phyloP scores from a whole-genome alignment of 2,888 invertebrate species.

The Scaptodrosophila latifasciaeformis region DNA sequence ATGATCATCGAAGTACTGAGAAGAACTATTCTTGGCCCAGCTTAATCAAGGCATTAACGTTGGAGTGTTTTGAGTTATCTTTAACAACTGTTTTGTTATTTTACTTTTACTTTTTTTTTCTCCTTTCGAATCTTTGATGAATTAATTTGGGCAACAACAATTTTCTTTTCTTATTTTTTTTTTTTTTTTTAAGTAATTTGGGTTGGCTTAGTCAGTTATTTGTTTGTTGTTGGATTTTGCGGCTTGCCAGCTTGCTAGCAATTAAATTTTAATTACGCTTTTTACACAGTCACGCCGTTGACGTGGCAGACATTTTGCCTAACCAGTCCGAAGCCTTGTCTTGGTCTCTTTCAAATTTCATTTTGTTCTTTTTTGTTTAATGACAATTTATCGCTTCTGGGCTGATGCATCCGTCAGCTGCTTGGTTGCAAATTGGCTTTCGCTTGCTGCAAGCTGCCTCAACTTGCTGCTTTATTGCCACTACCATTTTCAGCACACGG shows the following conservation, averaged over 20 bases:
- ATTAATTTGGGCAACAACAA: constrained; percentile 5
- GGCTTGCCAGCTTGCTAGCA: constrained; percentile 26
- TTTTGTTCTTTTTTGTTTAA: constrained; percentile 35
- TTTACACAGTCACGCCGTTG: constrained; percentile 27
- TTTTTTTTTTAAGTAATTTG: constrained; percentile 16
- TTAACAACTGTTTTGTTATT: too few species aligned
- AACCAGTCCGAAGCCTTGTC: not conserved
- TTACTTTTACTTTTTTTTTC: constrained; percentile 5
- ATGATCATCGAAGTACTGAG: too few species aligned
- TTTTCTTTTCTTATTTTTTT: not conserved
- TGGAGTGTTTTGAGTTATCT: too few species aligned
- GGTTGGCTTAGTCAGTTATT: not conserved
- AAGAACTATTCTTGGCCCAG: too few species aligned
- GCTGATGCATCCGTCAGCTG: constrained; percentile 16
- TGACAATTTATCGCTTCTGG: constrained; percentile 45
- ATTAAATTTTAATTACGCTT: constrained; percentile 52
- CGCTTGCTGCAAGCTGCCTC: constrained; percentile 17
- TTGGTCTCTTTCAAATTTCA: constrained; percentile 1
- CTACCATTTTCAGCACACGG: not conserved
- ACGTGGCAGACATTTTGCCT: not conserved
- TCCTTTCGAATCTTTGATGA: constrained; percentile 5
- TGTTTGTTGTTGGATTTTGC: not conserved
- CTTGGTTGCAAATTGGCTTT: constrained; percentile 35
- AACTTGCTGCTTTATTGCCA: constrained; percentile 1
- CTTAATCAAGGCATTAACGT: too few species aligned